phyloP scores from a whole-genome alignment of 1,140 invertebrate species.

The Samia ricini region DNA sequence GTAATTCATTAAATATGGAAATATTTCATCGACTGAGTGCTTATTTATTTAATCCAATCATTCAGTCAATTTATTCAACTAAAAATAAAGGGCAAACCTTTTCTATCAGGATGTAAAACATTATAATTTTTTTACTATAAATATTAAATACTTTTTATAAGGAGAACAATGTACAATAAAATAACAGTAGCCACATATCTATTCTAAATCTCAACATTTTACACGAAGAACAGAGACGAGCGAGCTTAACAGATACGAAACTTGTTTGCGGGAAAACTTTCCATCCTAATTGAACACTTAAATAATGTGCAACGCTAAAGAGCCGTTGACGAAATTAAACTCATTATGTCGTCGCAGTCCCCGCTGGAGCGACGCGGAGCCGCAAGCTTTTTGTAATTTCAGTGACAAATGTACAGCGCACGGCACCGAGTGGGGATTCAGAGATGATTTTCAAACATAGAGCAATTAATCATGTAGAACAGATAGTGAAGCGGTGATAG shows the following conservation, averaged over 20 bases:
- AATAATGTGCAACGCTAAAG: constrained; percentile 27
- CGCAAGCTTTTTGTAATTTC: constrained; percentile 61
- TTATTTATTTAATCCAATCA: too few relatives aligned
- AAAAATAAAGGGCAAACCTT: too few relatives aligned
- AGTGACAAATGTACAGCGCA: constrained; percentile 61
- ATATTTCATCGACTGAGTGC: too few relatives aligned
- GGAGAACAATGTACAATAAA: too few relatives aligned
- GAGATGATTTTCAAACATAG: constrained; percentile 45
- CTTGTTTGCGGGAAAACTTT: neutral
- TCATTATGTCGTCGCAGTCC: constrained; percentile 50
- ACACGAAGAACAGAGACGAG: too few relatives aligned
- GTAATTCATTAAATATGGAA: too few relatives aligned
- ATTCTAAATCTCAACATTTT: too few relatives aligned
- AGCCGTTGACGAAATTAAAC: constrained; percentile 51
- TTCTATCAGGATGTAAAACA: too few relatives aligned
- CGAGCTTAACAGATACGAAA: neutral
- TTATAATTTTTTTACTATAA: too few relatives aligned
- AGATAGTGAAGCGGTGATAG: neutral
- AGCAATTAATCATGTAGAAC: constrained; percentile 12
- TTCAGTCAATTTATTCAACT: too few relatives aligned
- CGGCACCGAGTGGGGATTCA: constrained; percentile 10
- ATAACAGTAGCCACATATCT: too few relatives aligned
- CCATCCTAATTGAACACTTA: constrained; percentile 9
- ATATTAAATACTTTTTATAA: too few relatives aligned
- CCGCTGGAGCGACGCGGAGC: constrained; percentile 23